Base-by-base conservation (phyloP, 1,140 invertebrate genomes). In the Brachionus sp. region DNA sequence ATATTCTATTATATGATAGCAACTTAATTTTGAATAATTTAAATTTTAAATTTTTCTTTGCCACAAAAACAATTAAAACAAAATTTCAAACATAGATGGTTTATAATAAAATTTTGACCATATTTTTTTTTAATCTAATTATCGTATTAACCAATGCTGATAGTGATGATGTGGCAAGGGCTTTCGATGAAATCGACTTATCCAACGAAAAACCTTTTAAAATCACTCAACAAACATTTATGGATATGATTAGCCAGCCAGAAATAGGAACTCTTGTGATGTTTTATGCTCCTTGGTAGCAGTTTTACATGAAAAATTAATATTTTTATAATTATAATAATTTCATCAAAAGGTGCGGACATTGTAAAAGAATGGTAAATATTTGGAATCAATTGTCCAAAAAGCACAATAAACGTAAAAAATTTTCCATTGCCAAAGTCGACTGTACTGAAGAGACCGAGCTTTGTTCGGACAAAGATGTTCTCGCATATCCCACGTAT, bases 291-390 rank as follows among this genome's bases (percentile, higher is more conserved):
- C 70, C 70, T 12, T 75, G 70, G 70, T 66, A 66, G 3, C 10
- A 29, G 0, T 66, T 33, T 5, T n/a, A 0, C 12, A 5, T 64
- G 3, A 0, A 50, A 50, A 50, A 57, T 57, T 3, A 7, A 46
- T n/a, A 57, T 25, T 5, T 2, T 57, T 23, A 5, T 57, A n/a
- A n/a, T n/a, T n/a, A n/a, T 57, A 57, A 9, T 9, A 25, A 23
- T 57, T 1, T 57, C 19, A 29, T 29, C 1, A 19, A 19, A 57
- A 66, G 64, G 64, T 75, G 70, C 10, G 70, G 70, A 6, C 70
- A 75, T 75, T 75, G 70, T 50, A 75, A 75, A 46, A 44, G 70
- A 75, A 75, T 75, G 70, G 70, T 75, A 0, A 75, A 46, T 12
- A 46, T 46, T 13, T 75, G 70, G 70, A 75, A 75, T 25, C 70